Evolutionary conservation across 2,888 invertebrate species (phyloP).

Genomic region (Agonum fuliginosum): DNA sequence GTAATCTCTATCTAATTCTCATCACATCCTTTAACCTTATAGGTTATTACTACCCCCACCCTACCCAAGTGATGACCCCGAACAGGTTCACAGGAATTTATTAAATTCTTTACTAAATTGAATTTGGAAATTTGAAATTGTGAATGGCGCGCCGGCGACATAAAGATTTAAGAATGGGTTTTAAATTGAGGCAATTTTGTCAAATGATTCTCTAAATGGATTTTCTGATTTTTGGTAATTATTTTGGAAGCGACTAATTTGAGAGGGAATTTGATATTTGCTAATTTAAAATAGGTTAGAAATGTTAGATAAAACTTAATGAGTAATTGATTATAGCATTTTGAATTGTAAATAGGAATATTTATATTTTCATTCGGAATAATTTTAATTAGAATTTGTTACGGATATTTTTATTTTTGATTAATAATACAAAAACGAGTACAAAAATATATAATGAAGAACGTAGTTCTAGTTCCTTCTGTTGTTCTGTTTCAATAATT

Average conservation of each 20-base stretch:
- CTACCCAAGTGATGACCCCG: constrained; percentile 35
- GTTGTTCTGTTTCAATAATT: too few species aligned
- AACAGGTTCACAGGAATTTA: constrained; percentile 19
- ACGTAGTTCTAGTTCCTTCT: too few species aligned
- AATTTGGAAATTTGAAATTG: constrained; percentile 20
- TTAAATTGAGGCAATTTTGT: constrained; percentile 38
- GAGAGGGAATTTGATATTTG: background rate
- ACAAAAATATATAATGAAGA: too few species aligned
- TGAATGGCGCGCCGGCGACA: constrained; percentile 3
- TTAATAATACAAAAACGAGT: too few species aligned
- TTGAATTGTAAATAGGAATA: constrained; percentile 8
- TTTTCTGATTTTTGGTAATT: background rate
- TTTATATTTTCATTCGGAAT: background rate
- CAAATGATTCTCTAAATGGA: constrained; percentile 28
- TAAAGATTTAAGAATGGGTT: constrained; percentile 11
- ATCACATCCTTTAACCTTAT: constrained; percentile 44
- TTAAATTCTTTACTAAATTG: constrained; percentile 38
- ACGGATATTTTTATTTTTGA: too few species aligned
- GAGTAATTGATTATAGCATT: constrained; percentile 30
- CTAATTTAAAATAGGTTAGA: background rate
- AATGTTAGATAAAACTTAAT: too few species aligned
- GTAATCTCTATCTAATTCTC: constrained; percentile 59
- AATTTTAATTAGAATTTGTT: too few species aligned
- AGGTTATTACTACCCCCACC: background rate
- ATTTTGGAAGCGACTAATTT: constrained; percentile 1